These are phyloP conservation scores for Coendou prehensilis DNA, from an alignment of 2,797 vertebrate species.

Conservation along the genomic window DNA sequence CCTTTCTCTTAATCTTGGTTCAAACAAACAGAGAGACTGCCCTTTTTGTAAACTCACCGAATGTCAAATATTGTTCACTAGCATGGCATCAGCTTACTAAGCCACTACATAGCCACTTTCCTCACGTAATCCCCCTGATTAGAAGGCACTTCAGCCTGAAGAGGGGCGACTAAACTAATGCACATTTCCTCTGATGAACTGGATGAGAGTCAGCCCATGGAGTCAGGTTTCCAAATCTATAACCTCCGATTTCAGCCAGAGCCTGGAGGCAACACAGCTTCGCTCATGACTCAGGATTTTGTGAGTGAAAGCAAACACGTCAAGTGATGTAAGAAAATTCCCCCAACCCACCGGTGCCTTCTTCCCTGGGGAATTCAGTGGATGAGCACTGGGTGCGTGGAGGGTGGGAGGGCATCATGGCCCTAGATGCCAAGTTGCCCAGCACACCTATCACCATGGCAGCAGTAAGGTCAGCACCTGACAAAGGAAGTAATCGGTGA, in stretches of 20 bases:
- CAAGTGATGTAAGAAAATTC: conserved; percentile 88
- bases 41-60: conserved; percentile 78
- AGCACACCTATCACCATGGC: neutral
- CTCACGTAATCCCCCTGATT: conserved; percentile 74
- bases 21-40: conserved; percentile 86
- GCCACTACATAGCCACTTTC: conserved; percentile 73
- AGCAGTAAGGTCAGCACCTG: conserved; percentile 31
- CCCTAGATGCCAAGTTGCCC: neutral
- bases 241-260: conserved; percentile 82
- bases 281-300: conserved; percentile 89
- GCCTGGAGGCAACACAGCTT: conserved; percentile 70
- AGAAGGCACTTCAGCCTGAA: conserved; percentile 64
- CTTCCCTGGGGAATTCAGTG: conserved; percentile 69
- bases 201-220: conserved; percentile 29
- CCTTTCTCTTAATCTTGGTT: conserved; percentile 84
- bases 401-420: neutral
- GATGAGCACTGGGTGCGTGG: neutral
- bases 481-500: conserved; percentile 85
- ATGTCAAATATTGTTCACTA: conserved; percentile 78
- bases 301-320: conserved; percentile 86
- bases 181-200: conserved; percentile 73
- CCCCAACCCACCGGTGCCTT: conserved; percentile 63
- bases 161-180: conserved; percentile 44
- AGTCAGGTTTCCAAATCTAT: conserved; percentile 84
- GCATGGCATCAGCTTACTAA: conserved; percentile 78